phyloP scores from a whole-genome alignment of 2,113 vertebrate genomes.

The Pica pica region DNA sequence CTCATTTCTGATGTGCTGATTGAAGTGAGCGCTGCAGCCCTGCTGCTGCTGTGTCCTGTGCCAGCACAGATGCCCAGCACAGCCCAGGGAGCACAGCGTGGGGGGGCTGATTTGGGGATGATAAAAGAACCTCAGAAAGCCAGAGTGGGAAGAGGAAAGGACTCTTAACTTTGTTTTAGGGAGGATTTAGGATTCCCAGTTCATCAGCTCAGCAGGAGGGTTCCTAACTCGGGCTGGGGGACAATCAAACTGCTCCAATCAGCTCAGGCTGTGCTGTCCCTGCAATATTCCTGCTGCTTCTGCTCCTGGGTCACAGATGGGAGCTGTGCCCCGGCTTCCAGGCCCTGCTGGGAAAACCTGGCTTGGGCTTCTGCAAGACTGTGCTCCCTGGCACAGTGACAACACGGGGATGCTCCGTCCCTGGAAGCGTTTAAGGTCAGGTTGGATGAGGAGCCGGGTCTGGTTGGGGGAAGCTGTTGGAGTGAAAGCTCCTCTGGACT shows the following conservation, averaged over 20 bases:
- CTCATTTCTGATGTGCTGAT: neutral
- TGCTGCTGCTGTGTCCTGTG: neutral
- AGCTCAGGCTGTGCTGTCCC: neutral
- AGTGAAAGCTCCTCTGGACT: too few relatives aligned
- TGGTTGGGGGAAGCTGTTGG: too few relatives aligned
- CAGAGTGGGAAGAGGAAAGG: too few relatives aligned
- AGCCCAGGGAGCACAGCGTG: neutral
- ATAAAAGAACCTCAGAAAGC: neutral
- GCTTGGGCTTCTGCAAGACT: neutral
- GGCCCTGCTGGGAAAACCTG: neutral
- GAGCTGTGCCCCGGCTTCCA: neutral
- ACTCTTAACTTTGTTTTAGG: neutral
- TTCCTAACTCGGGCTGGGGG: too few relatives aligned
- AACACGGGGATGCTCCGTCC: rapidly evolving
- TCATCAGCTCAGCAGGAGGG: neutral
- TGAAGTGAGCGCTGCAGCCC: neutral
- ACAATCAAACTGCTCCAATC: neutral
- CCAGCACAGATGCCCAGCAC: neutral
- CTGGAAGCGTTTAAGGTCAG: neutral
- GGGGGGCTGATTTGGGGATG: neutral
- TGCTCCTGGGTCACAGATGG: neutral
- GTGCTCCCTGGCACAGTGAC: neutral
- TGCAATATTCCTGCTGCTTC: neutral
- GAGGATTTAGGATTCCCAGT: neutral
- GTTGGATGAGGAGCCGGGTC: neutral